Conservation (phyloP, 2,113 vertebrate genomes). For the Catharus bicknelli region DNA sequence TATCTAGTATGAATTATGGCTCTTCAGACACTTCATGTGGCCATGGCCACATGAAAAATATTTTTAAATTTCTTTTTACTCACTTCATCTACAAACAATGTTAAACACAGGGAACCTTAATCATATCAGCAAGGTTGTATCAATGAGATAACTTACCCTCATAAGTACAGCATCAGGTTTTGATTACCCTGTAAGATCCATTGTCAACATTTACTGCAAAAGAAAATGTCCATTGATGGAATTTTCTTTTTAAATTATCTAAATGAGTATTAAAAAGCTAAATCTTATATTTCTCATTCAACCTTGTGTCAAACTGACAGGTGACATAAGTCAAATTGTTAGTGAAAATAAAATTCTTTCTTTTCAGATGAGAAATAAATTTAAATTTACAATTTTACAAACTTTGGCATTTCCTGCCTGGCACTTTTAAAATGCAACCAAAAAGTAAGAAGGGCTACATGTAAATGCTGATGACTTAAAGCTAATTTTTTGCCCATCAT, state of each 20-base stretch:
- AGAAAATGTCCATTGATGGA: not conserved
- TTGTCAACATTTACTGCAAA: not conserved
- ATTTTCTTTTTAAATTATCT: not conserved
- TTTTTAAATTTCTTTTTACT: not conserved
- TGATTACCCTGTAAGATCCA: not conserved
- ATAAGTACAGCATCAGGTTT: not conserved
- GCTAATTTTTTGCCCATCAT: not conserved
- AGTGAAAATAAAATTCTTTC: not conserved
- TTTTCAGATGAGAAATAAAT: not conserved
- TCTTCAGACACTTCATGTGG: not conserved
- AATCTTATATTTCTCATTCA: not conserved
- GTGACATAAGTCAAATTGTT: not conserved
- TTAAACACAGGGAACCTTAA: not conserved
- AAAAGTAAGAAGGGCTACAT: not conserved
- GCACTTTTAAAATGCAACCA: not conserved
- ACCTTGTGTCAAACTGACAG: accelerated
- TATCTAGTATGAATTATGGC: not conserved
- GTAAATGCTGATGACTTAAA: not conserved
- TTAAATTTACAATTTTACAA: not conserved
- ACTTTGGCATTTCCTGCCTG: not conserved
- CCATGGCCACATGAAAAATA: not conserved
- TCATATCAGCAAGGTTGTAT: not conserved
- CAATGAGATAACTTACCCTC: not conserved
- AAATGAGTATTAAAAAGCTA: not conserved
- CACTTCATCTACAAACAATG: not conserved